Evolutionary conservation across 2,113 vertebrate species (phyloP).

Genomic region (Isurus oxyrinchus): DNA sequence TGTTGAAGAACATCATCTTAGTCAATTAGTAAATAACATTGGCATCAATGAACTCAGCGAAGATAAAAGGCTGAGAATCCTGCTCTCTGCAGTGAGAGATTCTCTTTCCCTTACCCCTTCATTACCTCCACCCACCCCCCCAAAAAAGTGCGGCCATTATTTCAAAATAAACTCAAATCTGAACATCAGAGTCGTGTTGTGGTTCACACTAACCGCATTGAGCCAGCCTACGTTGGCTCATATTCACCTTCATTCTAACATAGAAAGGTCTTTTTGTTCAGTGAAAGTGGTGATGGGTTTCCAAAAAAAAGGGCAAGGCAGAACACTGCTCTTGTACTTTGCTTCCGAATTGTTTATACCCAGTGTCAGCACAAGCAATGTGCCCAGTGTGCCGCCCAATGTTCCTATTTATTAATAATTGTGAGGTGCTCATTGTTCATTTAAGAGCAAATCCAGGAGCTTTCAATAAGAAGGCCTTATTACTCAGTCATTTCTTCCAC

Average conservation of each 20-base stretch:
- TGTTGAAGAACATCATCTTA: not conserved
- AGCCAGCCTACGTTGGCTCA: constrained; percentile 14
- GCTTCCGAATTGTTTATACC: not conserved
- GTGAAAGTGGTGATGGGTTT: not conserved
- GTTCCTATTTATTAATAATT: not conserved
- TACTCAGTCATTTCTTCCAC: not conserved
- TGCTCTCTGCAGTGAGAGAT: not conserved
- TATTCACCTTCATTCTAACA: constrained; percentile 8
- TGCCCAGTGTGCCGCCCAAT: not conserved
- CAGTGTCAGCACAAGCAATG: not conserved
- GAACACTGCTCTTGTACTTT: not conserved
- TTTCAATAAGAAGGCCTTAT: not conserved
- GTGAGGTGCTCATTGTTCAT: not conserved
- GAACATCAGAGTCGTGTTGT: not conserved
- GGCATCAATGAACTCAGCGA: not conserved
- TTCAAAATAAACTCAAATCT: constrained; percentile 29
- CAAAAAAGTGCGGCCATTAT: not conserved
- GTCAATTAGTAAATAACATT: not conserved
- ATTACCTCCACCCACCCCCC: not conserved
- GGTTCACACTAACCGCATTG: not conserved
- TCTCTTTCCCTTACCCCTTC: not conserved
- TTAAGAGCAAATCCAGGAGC: not conserved
- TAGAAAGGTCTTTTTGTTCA: constrained; percentile 21
- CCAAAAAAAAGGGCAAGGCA: not conserved
- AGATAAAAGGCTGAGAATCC: not conserved